phyloP scores from a whole-genome alignment of 2,113 vertebrate species.

The Talpa occidentalis region DNA sequence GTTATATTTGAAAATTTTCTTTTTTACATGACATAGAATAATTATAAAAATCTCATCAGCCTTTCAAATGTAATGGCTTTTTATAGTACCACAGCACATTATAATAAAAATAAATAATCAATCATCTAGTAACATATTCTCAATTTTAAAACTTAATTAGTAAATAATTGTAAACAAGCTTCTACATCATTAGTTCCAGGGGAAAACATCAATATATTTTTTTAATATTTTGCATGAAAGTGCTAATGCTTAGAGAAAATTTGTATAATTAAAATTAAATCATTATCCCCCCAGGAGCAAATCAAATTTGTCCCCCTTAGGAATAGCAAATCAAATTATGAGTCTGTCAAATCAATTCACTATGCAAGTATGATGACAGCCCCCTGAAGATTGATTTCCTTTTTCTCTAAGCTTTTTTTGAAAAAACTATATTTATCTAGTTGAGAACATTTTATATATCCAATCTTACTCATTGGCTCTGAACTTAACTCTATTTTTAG shows the following conservation, averaged over 20 bases:
- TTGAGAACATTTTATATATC: constrained; percentile 35
- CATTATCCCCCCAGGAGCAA: constrained; percentile 54
- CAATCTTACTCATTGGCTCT: constrained; percentile 45
- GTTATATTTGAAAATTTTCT: constrained; percentile 6
- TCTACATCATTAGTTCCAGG: constrained; percentile 44
- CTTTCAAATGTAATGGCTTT: constrained; percentile 51
- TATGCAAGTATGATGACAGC: not conserved
- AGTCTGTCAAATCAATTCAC: constrained; percentile 67
- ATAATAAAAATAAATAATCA: constrained; percentile 64
- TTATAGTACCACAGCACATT: not conserved
- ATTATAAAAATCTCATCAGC: constrained; percentile 39
- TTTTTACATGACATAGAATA: not conserved
- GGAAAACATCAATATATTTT: constrained; percentile 32
- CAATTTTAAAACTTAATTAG: constrained; percentile 63
- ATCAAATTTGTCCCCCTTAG: constrained; percentile 66
- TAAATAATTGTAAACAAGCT: constrained; percentile 54
- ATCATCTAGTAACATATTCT: constrained; percentile 26
- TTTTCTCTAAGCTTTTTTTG: constrained; percentile 33
- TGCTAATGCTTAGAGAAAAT: constrained; percentile 49
- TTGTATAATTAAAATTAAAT: constrained; percentile 73
- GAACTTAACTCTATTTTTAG: constrained; percentile 56
- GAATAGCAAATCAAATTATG: constrained; percentile 70
- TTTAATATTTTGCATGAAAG: constrained; percentile 49
- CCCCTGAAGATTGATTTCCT: constrained; percentile 33
- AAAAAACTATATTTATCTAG: constrained; percentile 13